Conservation (phyloP, 2,888 invertebrate genomes). For the Euphydryas editha region DNA sequence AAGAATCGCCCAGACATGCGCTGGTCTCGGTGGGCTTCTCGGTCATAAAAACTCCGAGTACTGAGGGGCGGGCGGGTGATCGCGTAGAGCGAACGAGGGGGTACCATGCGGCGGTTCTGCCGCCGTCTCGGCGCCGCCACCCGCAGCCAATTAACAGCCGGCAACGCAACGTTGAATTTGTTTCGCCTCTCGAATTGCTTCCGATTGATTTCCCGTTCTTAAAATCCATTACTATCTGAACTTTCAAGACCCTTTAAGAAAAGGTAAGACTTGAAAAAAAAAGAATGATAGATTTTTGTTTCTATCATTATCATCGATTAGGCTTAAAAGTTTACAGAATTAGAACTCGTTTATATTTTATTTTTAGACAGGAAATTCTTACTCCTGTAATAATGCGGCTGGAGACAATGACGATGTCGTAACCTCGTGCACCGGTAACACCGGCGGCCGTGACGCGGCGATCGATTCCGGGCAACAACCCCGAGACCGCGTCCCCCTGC, state of each 20-base stretch:
- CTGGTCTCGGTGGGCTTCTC: conserved; percentile 71
- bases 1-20: conserved; percentile 70
- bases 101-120: conserved; percentile 81
- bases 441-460: conserved; percentile 61
- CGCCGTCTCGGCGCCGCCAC: conserved; percentile 83
- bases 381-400: conserved; percentile 47
- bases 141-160: conserved; percentile 83
- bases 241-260: conserved; percentile 46
- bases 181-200: conserved; percentile 79
- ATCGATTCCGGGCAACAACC: conserved; percentile 82
- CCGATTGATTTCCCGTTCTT: conserved; percentile 78
- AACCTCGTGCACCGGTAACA: conserved; percentile 74
- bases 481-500: conserved; percentile 68
- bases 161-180: conserved; percentile 79
- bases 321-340: not conserved
- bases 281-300: no score
- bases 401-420: conserved; percentile 65
- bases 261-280: not conserved
- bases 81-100: conserved; percentile 66
- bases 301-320: not conserved
- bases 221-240: conserved; percentile 54
- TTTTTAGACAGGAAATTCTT: not conserved
- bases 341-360: not conserved
- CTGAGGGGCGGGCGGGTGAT: conserved; percentile 67
- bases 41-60: conserved; percentile 77